Evolutionary conservation across 2,888 invertebrate genomes (phyloP).

Genomic region (Apodemia mormo): DNA sequence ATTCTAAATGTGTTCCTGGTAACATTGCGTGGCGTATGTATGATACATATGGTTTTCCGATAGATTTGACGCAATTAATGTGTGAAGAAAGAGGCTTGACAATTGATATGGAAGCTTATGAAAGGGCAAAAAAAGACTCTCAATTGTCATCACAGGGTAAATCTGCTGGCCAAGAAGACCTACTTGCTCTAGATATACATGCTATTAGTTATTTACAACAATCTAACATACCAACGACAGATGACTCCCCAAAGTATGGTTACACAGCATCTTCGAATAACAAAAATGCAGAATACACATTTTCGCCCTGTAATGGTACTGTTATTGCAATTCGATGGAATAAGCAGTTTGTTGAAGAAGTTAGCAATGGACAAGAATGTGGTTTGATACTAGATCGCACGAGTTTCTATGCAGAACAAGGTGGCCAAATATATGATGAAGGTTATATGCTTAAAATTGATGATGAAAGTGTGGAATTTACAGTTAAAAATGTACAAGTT

Average conservation of each 20-base stretch:
- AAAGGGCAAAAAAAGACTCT: slow-evolving; percentile 94
- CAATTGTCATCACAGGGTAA: slow-evolving; percentile 94
- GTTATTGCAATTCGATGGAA: slow-evolving; percentile 91
- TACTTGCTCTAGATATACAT: slow-evolving; percentile 96
- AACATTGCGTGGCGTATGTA: slow-evolving; percentile 99
- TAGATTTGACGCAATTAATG: slow-evolving; percentile 98
- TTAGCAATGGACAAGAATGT: slow-evolving; percentile 92
- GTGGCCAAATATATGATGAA: slow-evolving; percentile 98
- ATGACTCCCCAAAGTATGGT: slow-evolving; percentile 95
- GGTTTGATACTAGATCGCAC: slow-evolving; percentile 95
- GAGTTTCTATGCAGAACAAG: slow-evolving; percentile 99
- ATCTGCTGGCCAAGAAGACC: slow-evolving; percentile 89
- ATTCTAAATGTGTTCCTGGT: slow-evolving; percentile 90
- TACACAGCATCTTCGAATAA: slow-evolving; percentile 86
- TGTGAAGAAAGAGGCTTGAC: slow-evolving; percentile 95
- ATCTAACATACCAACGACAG: slow-evolving; percentile 88
- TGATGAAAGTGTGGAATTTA: slow-evolving; percentile 94
- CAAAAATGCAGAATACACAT: slow-evolving; percentile 88
- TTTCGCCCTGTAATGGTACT: slow-evolving; percentile 86
- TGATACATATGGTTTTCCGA: slow-evolving; percentile 99
- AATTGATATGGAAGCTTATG: slow-evolving; percentile 95
- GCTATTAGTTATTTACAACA: slow-evolving; percentile 95
- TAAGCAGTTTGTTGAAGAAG: slow-evolving; percentile 92
- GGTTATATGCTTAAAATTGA: slow-evolving; percentile 92
- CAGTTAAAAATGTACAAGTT: slow-evolving; percentile 95